phyloP scores from a whole-genome alignment of 2,113 vertebrate species.

The Alouatta palliata region DNA sequence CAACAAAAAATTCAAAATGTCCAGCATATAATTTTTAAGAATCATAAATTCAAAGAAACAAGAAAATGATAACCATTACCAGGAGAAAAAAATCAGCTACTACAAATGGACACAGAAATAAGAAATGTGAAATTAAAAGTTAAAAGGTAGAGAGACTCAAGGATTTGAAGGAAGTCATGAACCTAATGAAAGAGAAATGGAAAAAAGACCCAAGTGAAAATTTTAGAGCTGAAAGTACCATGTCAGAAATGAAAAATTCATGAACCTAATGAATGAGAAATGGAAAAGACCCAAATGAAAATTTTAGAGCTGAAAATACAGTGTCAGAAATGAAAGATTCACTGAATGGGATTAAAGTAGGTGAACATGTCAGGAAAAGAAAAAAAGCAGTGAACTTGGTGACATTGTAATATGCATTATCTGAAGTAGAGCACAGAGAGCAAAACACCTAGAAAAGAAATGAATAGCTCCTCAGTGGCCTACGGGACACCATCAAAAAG shows the following conservation, averaged over 20 bases:
- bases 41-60: not conserved
- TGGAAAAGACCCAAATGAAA: not conserved
- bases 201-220: not conserved
- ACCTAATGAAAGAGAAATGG: not conserved
- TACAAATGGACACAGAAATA: not conserved
- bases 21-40: not conserved
- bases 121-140: slow-evolving; percentile 22
- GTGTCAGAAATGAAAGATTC: not conserved
- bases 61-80: not conserved
- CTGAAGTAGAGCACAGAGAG: not conserved
- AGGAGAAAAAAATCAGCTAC: not conserved
- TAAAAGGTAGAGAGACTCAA: not conserved
- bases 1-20: not conserved
- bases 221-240: not conserved
- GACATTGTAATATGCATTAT: not conserved
- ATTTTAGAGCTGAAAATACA: not conserved
- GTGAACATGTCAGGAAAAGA: not conserved
- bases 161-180: not conserved
- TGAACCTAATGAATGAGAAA: not conserved
- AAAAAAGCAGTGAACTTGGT: not conserved
- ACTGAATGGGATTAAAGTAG: not conserved
- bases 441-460: not conserved
- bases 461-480: not conserved
- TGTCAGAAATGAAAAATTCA: not conserved
- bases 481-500: not conserved